Evolutionary conservation across 2,113 vertebrate species (phyloP).

Genomic region (Xerus inauris): DNA sequence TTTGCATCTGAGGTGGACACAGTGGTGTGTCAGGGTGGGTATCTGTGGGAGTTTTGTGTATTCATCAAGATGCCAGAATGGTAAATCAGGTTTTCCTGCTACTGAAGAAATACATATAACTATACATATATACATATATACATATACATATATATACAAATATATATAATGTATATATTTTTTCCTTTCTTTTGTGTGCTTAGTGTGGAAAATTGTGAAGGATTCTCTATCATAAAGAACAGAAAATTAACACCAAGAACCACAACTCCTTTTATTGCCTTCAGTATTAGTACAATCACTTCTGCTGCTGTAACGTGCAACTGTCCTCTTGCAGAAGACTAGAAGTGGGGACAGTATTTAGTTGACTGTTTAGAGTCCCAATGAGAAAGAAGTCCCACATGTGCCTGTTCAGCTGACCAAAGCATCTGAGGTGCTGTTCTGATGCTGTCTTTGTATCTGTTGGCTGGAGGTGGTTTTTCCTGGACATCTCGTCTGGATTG

Average conservation of each 20-base stretch:
- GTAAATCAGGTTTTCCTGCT: background rate
- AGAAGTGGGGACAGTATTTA: no score
- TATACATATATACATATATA: no score
- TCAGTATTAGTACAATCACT: background rate
- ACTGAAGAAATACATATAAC: background rate
- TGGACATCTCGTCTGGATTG: background rate
- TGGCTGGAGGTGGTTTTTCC: background rate
- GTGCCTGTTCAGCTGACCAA: fast-evolving
- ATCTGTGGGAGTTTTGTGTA: background rate
- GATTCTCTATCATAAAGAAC: background rate
- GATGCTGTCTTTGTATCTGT: no score
- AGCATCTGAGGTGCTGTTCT: fast-evolving
- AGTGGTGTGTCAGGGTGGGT: background rate
- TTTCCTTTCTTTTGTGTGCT: background rate
- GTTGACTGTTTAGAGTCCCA: no score
- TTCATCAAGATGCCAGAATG: background rate
- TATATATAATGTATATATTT: no score
- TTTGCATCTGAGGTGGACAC: background rate
- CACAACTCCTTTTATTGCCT: background rate
- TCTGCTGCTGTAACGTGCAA: background rate
- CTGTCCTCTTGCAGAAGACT: background rate
- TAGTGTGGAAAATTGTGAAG: background rate
- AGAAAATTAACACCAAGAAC: background rate
- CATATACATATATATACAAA: no score
- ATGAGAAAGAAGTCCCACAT: background rate